Conservation (phyloP, 2,888 invertebrate species). For the Nipponacmea schrenckii region DNA sequence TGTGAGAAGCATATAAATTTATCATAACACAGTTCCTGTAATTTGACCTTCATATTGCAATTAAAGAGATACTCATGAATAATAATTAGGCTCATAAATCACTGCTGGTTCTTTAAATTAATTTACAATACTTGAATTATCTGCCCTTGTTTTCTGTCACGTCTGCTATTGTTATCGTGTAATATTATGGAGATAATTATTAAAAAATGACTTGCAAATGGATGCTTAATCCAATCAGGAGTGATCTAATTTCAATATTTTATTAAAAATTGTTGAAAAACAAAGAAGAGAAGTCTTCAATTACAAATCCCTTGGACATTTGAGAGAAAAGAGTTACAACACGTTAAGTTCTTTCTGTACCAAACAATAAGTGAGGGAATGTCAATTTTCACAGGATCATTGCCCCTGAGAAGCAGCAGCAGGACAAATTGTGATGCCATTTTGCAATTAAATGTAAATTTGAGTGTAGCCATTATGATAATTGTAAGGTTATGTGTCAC, state of each 20-base stretch:
- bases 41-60: too few species aligned
- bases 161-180: too few species aligned
- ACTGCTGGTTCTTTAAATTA: neutral
- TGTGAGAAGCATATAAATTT: too few species aligned
- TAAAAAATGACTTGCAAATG: slow-evolving; percentile 3
- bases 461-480: neutral
- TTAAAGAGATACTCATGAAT: neutral
- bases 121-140: slow-evolving; percentile 1
- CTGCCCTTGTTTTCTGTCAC: neutral
- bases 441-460: slow-evolving; percentile 4
- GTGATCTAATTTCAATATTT: slow-evolving; percentile 3
- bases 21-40: too few species aligned
- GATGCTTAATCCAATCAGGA: neutral
- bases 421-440: neutral
- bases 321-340: too few species aligned
- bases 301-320: too few species aligned
- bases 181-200: neutral
- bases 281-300: neutral
- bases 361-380: neutral
- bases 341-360: too few species aligned
- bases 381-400: slow-evolving; percentile 3
- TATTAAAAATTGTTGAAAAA: slow-evolving; percentile 4
- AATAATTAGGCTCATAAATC: neutral
- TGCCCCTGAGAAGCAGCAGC: slow-evolving; percentile 2
- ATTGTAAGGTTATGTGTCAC: neutral